These are phyloP conservation scores for Rhizomys pruinosus DNA, from an alignment of 2,113 vertebrate species.

Conservation along the genomic window DNA sequence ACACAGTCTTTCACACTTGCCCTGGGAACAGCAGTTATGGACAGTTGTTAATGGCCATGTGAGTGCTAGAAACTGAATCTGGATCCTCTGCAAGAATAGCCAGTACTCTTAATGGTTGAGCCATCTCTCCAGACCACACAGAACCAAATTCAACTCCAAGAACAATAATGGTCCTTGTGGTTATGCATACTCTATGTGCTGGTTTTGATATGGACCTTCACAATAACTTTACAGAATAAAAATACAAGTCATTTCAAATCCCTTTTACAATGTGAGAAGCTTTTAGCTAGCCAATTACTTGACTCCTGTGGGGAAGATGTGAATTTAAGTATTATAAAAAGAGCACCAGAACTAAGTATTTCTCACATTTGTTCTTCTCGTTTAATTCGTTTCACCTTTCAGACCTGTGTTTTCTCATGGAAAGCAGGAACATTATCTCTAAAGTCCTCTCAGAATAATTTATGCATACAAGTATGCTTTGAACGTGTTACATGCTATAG, in stretches of 20 bases:
- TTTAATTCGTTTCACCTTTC: slow-evolving; percentile 4
- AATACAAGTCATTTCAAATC: background rate
- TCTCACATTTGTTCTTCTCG: background rate
- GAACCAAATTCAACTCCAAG: slow-evolving; percentile 4
- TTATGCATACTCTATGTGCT: background rate
- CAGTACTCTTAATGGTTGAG: too few relatives aligned
- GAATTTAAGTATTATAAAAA: slow-evolving; percentile 1
- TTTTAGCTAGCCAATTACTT: slow-evolving; percentile 5
- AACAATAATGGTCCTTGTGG: background rate
- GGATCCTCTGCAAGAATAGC: too few relatives aligned
- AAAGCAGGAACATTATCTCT: background rate
- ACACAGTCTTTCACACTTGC: background rate
- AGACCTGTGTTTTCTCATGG: background rate
- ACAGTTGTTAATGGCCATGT: too few relatives aligned
- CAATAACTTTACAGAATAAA: background rate
- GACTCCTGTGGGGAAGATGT: background rate
- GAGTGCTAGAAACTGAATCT: too few relatives aligned
- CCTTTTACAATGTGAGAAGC: slow-evolving; percentile 1
- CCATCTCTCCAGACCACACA: background rate
- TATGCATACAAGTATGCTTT: background rate
- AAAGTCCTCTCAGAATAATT: slow-evolving; percentile 18
- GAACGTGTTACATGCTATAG: background rate
- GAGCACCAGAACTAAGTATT: background rate
- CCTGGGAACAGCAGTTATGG: too few relatives aligned
- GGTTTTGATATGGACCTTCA: background rate